Percentiles rank a stretch among this genome's conserved stretches.
Conservation (phyloP, 2,797 vertebrate genomes). For the Lithobates sylvaticus region DNA sequence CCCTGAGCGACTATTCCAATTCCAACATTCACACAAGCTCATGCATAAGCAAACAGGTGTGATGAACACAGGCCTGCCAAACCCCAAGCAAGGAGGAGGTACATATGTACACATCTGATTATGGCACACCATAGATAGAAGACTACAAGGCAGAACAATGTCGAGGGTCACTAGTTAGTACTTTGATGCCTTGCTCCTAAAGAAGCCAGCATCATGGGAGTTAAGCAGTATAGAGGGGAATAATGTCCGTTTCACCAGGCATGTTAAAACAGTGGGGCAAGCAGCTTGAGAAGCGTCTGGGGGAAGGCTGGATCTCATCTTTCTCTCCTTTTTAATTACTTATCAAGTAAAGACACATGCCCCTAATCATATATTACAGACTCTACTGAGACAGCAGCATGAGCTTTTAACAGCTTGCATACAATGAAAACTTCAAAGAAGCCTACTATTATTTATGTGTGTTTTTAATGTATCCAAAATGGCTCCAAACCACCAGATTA, state of each 20-base stretch:
- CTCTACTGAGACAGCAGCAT: conserved; percentile 17
- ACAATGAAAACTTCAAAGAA: conserved; percentile 33
- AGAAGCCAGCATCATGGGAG: conserved; percentile 67
- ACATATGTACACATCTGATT: conserved; percentile 78
- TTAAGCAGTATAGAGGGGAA: conserved; percentile 59
- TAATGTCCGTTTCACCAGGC: conserved; percentile 46
- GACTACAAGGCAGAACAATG: conserved; percentile 77
- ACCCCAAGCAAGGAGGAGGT: conserved; percentile 72
- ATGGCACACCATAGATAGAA: conserved; percentile 73
- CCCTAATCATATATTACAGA: conserved; percentile 40
- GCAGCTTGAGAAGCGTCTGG: conserved; percentile 43
- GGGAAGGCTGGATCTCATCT: neutral
- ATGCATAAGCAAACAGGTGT: conserved; percentile 84
- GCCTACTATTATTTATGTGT: neutral
- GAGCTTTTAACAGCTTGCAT: conserved; percentile 36
- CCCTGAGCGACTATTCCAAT: conserved; percentile 67
- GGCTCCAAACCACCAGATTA: neutral
- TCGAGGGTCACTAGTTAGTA: conserved; percentile 77
- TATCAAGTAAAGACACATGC: conserved; percentile 55
- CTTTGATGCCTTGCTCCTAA: conserved; percentile 76
- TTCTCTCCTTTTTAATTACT: conserved; percentile 59
- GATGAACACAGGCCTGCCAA: conserved; percentile 71
- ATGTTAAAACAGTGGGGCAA: conserved; percentile 44
- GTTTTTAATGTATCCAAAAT: neutral
- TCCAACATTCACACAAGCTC: conserved; percentile 72